Evolutionary conservation across 1,140 invertebrate genomes (phyloP).

Genomic region (Pogonomyrmex californicus): DNA sequence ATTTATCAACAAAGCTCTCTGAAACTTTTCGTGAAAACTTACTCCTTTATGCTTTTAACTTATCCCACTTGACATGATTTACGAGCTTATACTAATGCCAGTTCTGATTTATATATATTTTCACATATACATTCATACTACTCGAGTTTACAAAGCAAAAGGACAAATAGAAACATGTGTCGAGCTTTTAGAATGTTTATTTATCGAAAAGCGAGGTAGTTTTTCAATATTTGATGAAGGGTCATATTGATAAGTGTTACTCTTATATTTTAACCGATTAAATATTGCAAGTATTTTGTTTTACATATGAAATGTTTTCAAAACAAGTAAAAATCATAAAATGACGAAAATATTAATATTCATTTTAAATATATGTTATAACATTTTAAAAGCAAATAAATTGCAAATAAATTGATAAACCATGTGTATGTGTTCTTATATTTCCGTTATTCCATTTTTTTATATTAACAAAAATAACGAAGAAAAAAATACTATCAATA

Average conservation of each 20-base stretch:
- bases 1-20: conserved; percentile 42
- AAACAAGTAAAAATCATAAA: conserved; percentile 25
- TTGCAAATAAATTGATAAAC: neutral
- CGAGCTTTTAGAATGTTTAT: conserved; percentile 54
- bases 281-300: conserved; percentile 32
- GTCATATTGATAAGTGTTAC: conserved; percentile 22
- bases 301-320: neutral
- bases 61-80: conserved; percentile 40
- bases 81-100: conserved; percentile 35
- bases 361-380: neutral
- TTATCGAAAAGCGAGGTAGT: conserved; percentile 43
- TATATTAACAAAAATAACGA: conserved; percentile 14
- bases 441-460: neutral
- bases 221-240: conserved; percentile 54
- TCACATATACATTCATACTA: conserved; percentile 15
- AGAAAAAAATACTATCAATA: neutral
- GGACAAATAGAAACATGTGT: conserved; percentile 40
- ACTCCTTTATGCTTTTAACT: conserved; percentile 26
- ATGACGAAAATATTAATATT: conserved; percentile 13
- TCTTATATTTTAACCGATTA: conserved; percentile 26
- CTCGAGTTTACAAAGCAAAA: conserved; percentile 49
- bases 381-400: neutral
- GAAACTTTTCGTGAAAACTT: conserved; percentile 28
- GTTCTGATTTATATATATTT: conserved; percentile 38
- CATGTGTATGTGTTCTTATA: neutral